A percentile compares a stretch with the other conserved stretches of the same genome.
phyloP scores from a whole-genome alignment of 23 tunicate genomes.

The Trididemnum clinides region DNA sequence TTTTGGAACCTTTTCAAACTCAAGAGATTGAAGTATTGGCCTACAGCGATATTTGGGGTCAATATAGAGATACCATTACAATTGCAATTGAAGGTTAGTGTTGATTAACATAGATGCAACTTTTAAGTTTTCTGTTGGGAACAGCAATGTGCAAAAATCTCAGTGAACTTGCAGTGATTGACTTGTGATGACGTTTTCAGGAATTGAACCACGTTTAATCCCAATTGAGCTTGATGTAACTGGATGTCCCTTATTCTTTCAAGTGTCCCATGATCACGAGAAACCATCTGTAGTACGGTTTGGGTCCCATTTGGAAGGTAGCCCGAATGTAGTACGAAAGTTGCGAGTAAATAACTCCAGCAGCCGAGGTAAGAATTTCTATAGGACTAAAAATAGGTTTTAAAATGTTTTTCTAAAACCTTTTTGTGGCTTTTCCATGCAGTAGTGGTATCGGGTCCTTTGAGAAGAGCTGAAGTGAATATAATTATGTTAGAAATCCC shows the following conservation, averaged over 20 bases:
- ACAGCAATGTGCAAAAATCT: neutral
- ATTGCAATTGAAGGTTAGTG: constrained; percentile 68
- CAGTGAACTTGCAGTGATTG: neutral
- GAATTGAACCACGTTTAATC: constrained; percentile 33
- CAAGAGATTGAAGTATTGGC: constrained; percentile 55
- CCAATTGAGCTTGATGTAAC: constrained; percentile 67
- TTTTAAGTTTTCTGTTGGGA: no score
- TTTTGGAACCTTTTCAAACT: constrained; percentile 63
- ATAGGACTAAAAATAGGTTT: no score
- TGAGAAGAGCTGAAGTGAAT: no score
- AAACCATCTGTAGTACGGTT: constrained; percentile 55
- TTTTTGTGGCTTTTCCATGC: no score
- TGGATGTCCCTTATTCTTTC: constrained; percentile 88
- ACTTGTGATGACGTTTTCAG: constrained; percentile 19
- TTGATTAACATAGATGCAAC: no score
- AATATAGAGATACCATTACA: constrained; percentile 43
- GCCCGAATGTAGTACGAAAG: constrained; percentile 57
- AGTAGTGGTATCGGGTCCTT: no score
- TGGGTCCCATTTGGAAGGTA: constrained; percentile 82
- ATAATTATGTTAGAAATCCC: no score
- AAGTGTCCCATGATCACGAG: constrained; percentile 53
- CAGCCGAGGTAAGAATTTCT: constrained; percentile 56
- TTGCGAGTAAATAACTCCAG: constrained; percentile 64
- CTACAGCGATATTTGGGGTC: constrained; percentile 85
- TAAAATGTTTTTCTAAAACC: no score